Evolutionary conservation across 2,797 vertebrate genomes (phyloP).

Genomic region (Rhincodon typus): DNA sequence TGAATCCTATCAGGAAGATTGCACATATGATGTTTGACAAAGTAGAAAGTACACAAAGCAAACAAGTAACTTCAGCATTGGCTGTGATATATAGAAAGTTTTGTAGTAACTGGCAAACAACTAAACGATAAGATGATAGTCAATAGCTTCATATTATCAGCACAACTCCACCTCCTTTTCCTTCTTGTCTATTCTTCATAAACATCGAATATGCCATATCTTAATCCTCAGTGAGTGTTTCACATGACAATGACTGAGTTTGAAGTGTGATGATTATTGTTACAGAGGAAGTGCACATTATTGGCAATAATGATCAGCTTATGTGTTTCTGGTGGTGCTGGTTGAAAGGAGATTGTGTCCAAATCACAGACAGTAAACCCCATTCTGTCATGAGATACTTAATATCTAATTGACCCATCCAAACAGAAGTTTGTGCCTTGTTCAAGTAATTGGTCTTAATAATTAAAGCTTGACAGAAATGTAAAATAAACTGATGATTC

Average conservation of each 20-base stretch:
- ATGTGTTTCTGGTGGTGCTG: not conserved
- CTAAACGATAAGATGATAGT: not conserved
- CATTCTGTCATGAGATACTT: not conserved
- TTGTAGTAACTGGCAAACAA: not conserved
- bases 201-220: too few species aligned
- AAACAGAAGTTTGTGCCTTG: not conserved
- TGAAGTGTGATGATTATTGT: not conserved
- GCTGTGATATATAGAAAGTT: not conserved
- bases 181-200: too few species aligned
- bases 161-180: too few species aligned
- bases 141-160: too few species aligned
- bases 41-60: not conserved
- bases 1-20: not conserved
- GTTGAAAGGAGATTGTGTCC: not conserved
- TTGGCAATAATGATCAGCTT: not conserved
- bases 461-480: too few species aligned
- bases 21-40: not conserved
- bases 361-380: not conserved
- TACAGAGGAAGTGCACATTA: not conserved
- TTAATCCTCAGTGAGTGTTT: not conserved
- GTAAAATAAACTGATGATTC: not conserved
- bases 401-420: too few species aligned
- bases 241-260: not conserved
- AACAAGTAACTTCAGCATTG: not conserved
- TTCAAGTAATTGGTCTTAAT: not conserved